phyloP scores from a whole-genome alignment of 2,113 vertebrate species.

The Sinocyclocheilus grahami region DNA sequence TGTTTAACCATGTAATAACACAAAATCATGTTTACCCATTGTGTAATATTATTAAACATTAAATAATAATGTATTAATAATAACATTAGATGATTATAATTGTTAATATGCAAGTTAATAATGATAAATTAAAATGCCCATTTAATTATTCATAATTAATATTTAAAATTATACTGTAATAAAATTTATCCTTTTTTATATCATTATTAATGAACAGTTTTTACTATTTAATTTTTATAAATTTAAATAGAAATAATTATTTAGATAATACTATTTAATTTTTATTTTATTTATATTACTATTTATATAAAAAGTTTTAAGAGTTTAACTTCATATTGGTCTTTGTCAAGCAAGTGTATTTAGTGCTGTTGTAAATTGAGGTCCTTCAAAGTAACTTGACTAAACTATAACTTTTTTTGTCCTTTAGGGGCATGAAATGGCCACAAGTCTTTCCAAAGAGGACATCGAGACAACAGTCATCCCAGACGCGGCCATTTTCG shows the following conservation, averaged over 20 bases:
- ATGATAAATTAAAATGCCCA: no score
- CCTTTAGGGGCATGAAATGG: conserved; percentile 92
- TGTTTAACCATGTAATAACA: no score
- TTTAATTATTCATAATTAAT: background rate
- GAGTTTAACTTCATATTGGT: background rate
- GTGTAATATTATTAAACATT: background rate
- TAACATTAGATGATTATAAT: background rate
- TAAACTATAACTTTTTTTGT: background rate
- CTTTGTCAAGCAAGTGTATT: background rate
- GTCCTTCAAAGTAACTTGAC: background rate
- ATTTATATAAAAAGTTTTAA: background rate
- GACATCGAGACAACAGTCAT: conserved; percentile 96
- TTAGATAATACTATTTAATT: background rate
- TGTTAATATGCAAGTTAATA: no score
- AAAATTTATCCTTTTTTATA: no score
- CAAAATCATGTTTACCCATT: no score
- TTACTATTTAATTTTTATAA: background rate
- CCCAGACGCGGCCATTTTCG: conserved; percentile 96
- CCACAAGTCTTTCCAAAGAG: conserved; percentile 85
- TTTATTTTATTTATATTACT: background rate
- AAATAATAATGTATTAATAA: background rate
- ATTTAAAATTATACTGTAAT: background rate
- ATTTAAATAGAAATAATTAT: no score
- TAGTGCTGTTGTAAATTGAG: background rate
- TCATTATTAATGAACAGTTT: background rate